Evolutionary conservation across 1,140 invertebrate genomes (phyloP).

Genomic region (Pseudomyrmex pallidus): DNA sequence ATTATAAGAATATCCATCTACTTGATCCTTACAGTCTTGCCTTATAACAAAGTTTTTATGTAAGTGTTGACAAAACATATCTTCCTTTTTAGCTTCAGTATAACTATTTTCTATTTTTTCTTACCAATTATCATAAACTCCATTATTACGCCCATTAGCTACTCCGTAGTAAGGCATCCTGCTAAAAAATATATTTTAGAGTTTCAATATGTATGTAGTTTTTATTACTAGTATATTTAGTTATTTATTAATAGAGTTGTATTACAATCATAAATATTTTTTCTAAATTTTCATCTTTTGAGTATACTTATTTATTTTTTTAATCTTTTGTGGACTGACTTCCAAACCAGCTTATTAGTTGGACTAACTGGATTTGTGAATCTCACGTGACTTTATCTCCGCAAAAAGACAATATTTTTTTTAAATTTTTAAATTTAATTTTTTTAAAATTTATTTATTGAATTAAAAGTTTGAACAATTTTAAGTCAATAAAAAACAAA

Average conservation of each 20-base stretch:
- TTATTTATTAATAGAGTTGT: neutral
- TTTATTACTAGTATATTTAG: neutral
- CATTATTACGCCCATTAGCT: slow-evolving; percentile 86
- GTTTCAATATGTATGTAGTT: neutral
- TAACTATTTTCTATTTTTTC: slow-evolving; percentile 6
- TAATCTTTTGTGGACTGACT: neutral
- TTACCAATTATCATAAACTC: slow-evolving; percentile 88
- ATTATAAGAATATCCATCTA: neutral
- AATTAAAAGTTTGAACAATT: too few relatives aligned
- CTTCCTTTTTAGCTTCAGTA: too few relatives aligned
- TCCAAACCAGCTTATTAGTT: too few relatives aligned
- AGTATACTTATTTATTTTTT: neutral
- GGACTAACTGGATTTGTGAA: too few relatives aligned
- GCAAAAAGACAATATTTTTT: too few relatives aligned
- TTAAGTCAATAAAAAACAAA: too few relatives aligned
- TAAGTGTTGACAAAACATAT: neutral
- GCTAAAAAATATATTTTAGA: slow-evolving; percentile 1
- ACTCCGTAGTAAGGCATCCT: slow-evolving; percentile 87
- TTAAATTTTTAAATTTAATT: too few relatives aligned
- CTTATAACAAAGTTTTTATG: neutral
- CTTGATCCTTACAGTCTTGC: slow-evolving; percentile 16
- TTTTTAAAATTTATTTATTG: too few relatives aligned
- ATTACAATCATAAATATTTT: neutral
- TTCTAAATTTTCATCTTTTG: neutral
- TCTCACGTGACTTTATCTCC: too few relatives aligned